These are phyloP conservation scores for Papilio dardanus DNA, from an alignment of 1,140 invertebrate species.

Conservation along the genomic window DNA sequence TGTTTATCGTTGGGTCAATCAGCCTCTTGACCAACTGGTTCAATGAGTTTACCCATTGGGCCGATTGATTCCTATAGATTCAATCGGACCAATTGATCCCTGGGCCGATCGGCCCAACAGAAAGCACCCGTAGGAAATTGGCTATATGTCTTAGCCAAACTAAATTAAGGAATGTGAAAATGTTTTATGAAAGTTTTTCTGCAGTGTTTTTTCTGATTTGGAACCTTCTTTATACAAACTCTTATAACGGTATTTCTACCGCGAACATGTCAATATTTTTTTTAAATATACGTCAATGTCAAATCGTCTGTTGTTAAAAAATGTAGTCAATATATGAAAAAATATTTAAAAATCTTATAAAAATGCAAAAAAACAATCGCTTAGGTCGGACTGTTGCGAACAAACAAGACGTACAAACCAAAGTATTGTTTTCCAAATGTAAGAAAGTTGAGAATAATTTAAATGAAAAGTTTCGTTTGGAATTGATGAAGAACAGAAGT, in stretches of 20 bases:
- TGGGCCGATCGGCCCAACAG: too few species aligned
- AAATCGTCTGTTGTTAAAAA: not conserved
- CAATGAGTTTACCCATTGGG: too few species aligned
- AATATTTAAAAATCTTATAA: conserved; percentile 4
- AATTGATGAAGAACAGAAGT: conserved; percentile 49
- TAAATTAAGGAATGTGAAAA: too few species aligned
- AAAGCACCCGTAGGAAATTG: too few species aligned
- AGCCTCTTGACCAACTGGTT: too few species aligned
- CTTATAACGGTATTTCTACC: not conserved
- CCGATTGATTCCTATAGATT: too few species aligned
- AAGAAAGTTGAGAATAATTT: conserved; percentile 9
- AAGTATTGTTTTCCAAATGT: conserved; percentile 2
- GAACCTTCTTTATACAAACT: not conserved
- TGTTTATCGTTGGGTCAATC: too few species aligned
- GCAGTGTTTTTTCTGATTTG: too few species aligned
- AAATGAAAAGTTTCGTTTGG: conserved; percentile 40
- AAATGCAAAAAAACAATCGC: conserved; percentile 1
- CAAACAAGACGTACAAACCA: not conserved
- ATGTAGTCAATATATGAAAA: not conserved
- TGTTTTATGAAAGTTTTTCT: too few species aligned
- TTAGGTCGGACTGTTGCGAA: not conserved
- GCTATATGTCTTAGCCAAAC: too few species aligned
- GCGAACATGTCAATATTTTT: not conserved
- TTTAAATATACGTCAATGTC: not conserved
- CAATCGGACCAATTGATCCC: too few species aligned